Evolutionary conservation across 2,888 invertebrate genomes (phyloP), one percentile per base, ranked within the genome.

Genomic region (Drosophila bunnanda): DNA sequence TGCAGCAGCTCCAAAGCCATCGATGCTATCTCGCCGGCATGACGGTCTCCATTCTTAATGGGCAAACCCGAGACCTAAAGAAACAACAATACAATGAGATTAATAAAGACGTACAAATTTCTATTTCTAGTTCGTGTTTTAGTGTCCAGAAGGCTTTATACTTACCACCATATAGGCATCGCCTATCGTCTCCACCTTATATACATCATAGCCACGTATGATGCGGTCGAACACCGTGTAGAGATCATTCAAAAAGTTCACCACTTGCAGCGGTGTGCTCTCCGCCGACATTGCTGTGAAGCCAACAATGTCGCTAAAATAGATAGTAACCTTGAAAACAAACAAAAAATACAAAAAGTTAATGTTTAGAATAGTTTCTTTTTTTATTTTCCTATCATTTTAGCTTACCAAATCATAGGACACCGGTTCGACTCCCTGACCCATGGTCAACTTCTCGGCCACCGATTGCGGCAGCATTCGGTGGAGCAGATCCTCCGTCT

Each of bases 201-300:
- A 99, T 50, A 99, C 99, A 91, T 99, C 98, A 92, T 98, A 99
- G 88, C 98, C 97, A 92, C 97, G 96, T 85, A 99, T 98, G 90
- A 99, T 98, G 87, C 96, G 95, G 93, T 99, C 99, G 93, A 99
- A 99, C 78, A 98, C 95, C 54, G 99, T 99, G 93, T 99, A 99
- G 91, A 99, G 94, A 93, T 99, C 98, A 93, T 99, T 99, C 76
- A 99, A 94, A 93, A 99, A 98, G 93, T 97, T 98, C 60, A 99
- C 99, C 88, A 99, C 97, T 93, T 97, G 96, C 88, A 97, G 94
- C 59, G 98, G 98, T 59, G 98, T 97, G 91, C 98, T 98, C 93
- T 97, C 97, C 1, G 98, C 98, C 3, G 98, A 98, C 96, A 98
- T 97, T 59, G 96, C 95, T 62, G 98, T 98, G 93, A 98, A 98